phyloP scores from a whole-genome alignment of 2,888 invertebrate genomes.

The Odontothrips loti region DNA sequence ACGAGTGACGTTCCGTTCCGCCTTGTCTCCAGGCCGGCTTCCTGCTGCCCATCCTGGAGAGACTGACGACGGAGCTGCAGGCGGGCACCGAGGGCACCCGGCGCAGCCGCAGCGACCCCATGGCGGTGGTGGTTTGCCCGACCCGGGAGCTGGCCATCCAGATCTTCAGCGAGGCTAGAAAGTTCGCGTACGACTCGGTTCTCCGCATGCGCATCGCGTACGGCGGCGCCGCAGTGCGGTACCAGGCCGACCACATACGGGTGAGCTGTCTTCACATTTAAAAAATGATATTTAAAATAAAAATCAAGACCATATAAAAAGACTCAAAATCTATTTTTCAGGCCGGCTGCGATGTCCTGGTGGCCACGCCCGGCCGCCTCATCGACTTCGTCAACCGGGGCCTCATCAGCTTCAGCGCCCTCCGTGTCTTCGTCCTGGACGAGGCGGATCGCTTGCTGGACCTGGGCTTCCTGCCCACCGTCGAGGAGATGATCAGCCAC shows the following conservation, averaged over 20 bases:
- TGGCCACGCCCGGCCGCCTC: slow-evolving; percentile 69
- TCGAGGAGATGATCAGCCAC: slow-evolving; percentile 61
- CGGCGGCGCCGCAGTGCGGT: slow-evolving; percentile 76
- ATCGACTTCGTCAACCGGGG: slow-evolving; percentile 60
- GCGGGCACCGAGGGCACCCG: slow-evolving; percentile 52
- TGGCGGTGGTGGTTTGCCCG: slow-evolving; percentile 81
- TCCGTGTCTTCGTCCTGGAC: slow-evolving; percentile 69
- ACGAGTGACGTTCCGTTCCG: too few species aligned
- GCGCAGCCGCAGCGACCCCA: slow-evolving; percentile 62
- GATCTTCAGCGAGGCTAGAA: slow-evolving; percentile 77
- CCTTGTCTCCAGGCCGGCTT: slow-evolving; percentile 74
- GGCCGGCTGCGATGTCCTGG: slow-evolving; percentile 65
- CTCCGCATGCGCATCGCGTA: slow-evolving; percentile 73
- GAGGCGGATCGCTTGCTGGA: slow-evolving; percentile 80
- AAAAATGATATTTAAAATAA: slow-evolving; percentile 20
- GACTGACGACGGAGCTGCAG: slow-evolving; percentile 59
- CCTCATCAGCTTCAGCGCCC: slow-evolving; percentile 52
- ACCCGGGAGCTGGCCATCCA: slow-evolving; percentile 89
- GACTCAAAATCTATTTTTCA: slow-evolving; percentile 43
- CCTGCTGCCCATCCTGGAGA: slow-evolving; percentile 80
- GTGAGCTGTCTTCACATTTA: too few species aligned
- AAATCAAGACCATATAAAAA: slow-evolving; percentile 34
- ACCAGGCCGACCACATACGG: slow-evolving; percentile 57
- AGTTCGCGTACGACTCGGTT: slow-evolving; percentile 71
- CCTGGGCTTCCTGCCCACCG: slow-evolving; percentile 61